Percentiles rank a stretch among this genome's conserved stretches.
phyloP scores from a whole-genome alignment of 2,797 vertebrate genomes.

The Sebastiscus tertius region DNA sequence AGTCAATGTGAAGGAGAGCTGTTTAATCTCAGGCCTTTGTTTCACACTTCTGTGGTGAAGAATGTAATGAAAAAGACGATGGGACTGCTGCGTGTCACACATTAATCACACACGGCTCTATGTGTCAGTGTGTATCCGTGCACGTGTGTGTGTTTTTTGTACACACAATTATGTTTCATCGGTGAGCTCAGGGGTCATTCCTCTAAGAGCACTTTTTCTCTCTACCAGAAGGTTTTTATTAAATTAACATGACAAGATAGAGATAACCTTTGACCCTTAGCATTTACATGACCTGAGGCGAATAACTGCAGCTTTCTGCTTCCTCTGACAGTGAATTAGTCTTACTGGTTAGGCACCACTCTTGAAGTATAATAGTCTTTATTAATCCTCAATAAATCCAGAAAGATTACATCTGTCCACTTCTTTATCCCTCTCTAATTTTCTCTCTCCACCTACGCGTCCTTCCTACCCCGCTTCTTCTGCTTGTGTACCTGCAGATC shows the following conservation, averaged over 20 bases:
- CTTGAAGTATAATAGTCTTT: conserved; percentile 41
- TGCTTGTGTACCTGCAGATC: background rate
- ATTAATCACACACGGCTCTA: conserved; percentile 50
- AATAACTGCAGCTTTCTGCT: conserved; percentile 27
- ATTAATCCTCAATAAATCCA: conserved; percentile 59
- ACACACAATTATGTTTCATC: conserved; percentile 25
- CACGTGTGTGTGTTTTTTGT: background rate
- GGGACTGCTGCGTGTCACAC: conserved; percentile 40
- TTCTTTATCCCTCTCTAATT: conserved; percentile 5
- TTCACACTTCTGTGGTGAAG: conserved; percentile 56
- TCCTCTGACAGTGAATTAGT: conserved; percentile 21
- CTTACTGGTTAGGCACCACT: conserved; percentile 13
- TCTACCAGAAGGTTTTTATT: conserved; percentile 51
- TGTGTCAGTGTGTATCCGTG: conserved; percentile 1
- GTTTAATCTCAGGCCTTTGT: conserved; percentile 75
- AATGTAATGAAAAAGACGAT: conserved; percentile 58
- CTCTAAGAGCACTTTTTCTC: conserved; percentile 20
- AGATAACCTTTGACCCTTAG: conserved; percentile 65
- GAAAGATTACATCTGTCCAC: conserved; percentile 38
- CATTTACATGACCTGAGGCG: conserved; percentile 49
- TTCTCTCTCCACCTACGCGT: background rate
- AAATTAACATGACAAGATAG: conserved; percentile 56
- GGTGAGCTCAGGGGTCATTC: conserved; percentile 16
- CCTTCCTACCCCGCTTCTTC: background rate
- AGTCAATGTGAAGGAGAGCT: conserved; percentile 64